Conservation (phyloP, 1,140 invertebrate genomes). For the Tenebrio molitor region DNA sequence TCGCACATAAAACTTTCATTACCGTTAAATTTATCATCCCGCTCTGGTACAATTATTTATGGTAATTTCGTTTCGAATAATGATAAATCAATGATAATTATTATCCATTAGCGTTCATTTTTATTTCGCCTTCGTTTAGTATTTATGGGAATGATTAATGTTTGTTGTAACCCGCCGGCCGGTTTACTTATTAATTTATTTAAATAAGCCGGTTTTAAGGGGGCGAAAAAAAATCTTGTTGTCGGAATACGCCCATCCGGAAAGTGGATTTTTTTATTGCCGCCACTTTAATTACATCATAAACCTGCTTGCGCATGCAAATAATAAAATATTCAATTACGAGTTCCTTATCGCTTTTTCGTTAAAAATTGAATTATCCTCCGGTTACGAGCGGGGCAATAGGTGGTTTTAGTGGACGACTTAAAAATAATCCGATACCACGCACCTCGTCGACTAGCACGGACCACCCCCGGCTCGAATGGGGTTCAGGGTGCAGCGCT, state of each 20-base stretch:
- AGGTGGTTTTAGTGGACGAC: too few species aligned
- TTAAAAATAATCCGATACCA: too few species aligned
- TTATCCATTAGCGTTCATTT: slow-evolving; percentile 26
- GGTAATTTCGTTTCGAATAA: slow-evolving; percentile 10
- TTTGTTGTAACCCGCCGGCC: slow-evolving; percentile 7
- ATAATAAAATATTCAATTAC: slow-evolving; percentile 39
- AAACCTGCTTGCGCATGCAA: slow-evolving; percentile 17
- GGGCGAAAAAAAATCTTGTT: slow-evolving; percentile 11
- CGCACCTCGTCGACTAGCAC: too few species aligned
- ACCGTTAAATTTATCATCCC: slow-evolving; percentile 22
- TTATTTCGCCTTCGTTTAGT: slow-evolving; percentile 9
- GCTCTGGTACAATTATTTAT: slow-evolving; percentile 21
- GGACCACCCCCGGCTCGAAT: too few species aligned
- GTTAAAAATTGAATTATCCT: neutral
- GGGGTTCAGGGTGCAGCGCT: too few species aligned
- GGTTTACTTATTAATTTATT: slow-evolving; percentile 23
- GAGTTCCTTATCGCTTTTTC: slow-evolving; percentile 15
- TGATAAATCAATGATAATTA: slow-evolving; percentile 39
- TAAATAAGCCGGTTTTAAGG: slow-evolving; percentile 10
- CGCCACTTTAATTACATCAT: slow-evolving; percentile 15
- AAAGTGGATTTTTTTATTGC: slow-evolving; percentile 22
- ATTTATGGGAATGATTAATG: slow-evolving; percentile 33
- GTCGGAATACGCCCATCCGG: neutral
- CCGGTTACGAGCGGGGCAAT: too few species aligned
- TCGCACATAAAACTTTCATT: slow-evolving; percentile 26